phyloP scores from a whole-genome alignment of 2,113 vertebrate species.

The Entelurus aequoreus region DNA sequence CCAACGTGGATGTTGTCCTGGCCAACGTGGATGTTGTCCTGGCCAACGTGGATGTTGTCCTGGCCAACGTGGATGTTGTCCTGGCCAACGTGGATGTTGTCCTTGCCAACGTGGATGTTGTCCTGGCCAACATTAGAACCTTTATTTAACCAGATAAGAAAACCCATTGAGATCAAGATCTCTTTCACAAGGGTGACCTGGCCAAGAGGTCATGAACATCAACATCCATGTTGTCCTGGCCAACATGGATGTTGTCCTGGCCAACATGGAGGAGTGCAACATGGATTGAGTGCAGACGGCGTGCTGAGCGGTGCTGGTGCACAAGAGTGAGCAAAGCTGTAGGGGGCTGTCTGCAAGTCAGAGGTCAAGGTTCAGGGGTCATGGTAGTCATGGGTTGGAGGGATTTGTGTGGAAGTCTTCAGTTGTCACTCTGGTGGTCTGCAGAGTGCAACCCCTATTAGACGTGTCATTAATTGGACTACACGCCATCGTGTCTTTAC shows the following conservation, averaged over 20 bases:
- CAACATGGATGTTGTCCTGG: conserved; percentile 46
- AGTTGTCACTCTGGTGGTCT: conserved; percentile 30
- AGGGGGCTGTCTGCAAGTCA: conserved; percentile 36
- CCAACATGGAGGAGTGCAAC: background rate
- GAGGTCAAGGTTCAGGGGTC: conserved; percentile 47
- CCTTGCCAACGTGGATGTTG: conserved; percentile 35
- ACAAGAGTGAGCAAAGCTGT: conserved; percentile 27
- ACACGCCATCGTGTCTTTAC: no score
- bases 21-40: conserved; percentile 28
- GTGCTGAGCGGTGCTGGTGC: conserved; percentile 19
- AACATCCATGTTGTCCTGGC: conserved; percentile 46
- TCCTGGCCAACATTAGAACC: no score
- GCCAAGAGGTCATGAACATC: no score
- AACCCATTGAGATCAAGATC: no score
- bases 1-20: no score
- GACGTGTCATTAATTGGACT: no score
- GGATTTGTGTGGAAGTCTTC: conserved; percentile 38
- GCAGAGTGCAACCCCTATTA: conserved; percentile 3
- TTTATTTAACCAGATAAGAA: no score
- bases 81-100: no score
- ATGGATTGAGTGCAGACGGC: conserved; percentile 39
- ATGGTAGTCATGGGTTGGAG: conserved; percentile 32
- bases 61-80: no score
- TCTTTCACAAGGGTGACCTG: no score
- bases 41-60: conserved; percentile 46